phyloP scores from a whole-genome alignment of 2,797 vertebrate species.

The Lepilemur ruficaudatus region DNA sequence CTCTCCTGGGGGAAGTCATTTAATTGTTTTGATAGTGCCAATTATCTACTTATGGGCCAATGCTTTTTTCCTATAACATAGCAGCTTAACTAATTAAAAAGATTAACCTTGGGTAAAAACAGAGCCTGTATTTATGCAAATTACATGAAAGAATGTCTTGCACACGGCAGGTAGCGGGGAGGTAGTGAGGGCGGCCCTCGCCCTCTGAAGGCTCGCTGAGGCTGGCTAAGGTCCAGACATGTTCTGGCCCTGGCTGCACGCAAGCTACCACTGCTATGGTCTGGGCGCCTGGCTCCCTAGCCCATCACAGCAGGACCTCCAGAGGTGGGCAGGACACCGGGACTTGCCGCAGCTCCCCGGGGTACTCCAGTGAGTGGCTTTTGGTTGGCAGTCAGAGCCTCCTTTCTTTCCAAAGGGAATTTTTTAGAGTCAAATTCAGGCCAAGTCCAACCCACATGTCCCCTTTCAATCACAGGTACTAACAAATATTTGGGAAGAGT shows the following conservation, averaged over 20 bases:
- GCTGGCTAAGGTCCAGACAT: neutral
- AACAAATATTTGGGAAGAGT: neutral
- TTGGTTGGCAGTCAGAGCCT: neutral
- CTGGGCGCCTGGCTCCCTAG: neutral
- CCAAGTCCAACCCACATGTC: neutral
- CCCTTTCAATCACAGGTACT: neutral
- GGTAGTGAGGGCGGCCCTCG: neutral
- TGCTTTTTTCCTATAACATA: neutral
- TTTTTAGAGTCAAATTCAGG: neutral
- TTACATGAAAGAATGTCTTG: neutral
- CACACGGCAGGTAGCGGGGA: too few species aligned
- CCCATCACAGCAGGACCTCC: neutral
- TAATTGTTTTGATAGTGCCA: neutral
- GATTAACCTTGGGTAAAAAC: neutral
- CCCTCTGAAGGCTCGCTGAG: neutral
- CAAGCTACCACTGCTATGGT: too few species aligned
- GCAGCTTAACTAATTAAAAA: neutral
- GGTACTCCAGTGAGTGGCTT: neutral
- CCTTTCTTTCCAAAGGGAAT: neutral
- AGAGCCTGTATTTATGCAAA: neutral
- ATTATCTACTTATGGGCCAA: neutral
- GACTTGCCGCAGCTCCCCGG: neutral
- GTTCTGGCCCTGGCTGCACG: neutral
- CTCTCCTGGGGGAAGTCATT: neutral
- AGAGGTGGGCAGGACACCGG: neutral